Percentiles rank a stretch among this genome's conserved stretches.
phyloP scores from a whole-genome alignment of 1,140 invertebrate species.

The Rhopalosiphum padi region DNA sequence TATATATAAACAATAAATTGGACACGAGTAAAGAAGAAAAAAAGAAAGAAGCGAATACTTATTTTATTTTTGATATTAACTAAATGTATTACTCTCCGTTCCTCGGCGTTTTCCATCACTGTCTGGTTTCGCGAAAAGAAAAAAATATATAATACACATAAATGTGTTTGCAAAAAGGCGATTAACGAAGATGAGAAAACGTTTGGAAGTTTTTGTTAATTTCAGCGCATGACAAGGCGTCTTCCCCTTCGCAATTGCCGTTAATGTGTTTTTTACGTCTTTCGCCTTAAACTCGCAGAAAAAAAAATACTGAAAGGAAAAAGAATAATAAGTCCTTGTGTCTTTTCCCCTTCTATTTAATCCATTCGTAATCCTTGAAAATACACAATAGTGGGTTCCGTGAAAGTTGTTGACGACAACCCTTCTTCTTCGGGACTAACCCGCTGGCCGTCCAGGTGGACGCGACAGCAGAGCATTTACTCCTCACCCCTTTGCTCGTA shows the following conservation, averaged over 20 bases:
- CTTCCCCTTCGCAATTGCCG: conserved; percentile 17
- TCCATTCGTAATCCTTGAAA: conserved; percentile 51
- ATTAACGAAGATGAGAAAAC: neutral
- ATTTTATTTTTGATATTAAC: conserved; percentile 11
- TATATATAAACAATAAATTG: conserved; percentile 35
- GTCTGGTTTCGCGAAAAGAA: neutral
- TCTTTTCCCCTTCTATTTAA: conserved; percentile 25
- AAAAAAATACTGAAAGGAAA: conserved; percentile 23
- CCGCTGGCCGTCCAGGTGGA: conserved; percentile 46
- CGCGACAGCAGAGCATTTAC: neutral
- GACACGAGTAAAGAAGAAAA: conserved; percentile 11
- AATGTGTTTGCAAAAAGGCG: neutral
- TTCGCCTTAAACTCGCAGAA: neutral
- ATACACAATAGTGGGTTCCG: conserved; percentile 9
- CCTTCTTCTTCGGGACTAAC: conserved; percentile 34
- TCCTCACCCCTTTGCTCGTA: neutral
- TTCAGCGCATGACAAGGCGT: neutral
- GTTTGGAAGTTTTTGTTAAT: conserved; percentile 35
- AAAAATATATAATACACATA: neutral
- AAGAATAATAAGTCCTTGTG: conserved; percentile 38
- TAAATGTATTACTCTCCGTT: neutral
- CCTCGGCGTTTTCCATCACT: neutral
- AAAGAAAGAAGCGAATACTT: neutral
- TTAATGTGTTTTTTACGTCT: conserved; percentile 52
- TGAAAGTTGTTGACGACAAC: conserved; percentile 36